Evolutionary conservation across 2,888 invertebrate species (phyloP).

Genomic region (Ormia ochracea): DNA sequence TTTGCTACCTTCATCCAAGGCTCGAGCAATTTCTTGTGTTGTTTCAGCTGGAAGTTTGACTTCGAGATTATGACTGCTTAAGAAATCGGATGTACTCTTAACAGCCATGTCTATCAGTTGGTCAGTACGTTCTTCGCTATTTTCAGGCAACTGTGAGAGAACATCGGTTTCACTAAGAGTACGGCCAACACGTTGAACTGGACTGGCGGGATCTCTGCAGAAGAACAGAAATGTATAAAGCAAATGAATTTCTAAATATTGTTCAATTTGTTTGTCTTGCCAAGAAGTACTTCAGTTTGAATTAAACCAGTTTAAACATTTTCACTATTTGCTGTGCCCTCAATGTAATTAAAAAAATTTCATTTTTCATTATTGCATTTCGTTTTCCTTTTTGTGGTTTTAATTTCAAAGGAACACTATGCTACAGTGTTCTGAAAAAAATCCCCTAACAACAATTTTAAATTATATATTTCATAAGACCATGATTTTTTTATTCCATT

Average conservation of each 20-base stretch:
- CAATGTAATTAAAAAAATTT: no score
- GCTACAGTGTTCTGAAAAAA: no score
- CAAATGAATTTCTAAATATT: background rate
- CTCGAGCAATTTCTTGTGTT: conserved; percentile 81
- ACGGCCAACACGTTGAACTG: conserved; percentile 74
- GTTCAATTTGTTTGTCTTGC: no score
- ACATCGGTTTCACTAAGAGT: conserved; percentile 78
- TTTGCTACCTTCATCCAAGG: conserved; percentile 85
- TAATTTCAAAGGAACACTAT: no score
- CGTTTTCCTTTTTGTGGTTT: no score
- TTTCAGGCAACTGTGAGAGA: conserved; percentile 78
- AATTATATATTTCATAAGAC: no score
- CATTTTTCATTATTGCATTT: no score
- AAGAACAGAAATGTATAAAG: background rate
- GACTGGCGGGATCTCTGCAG: conserved; percentile 74
- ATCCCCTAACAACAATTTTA: no score
- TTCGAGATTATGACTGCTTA: conserved; percentile 82
- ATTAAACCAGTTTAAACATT: no score
- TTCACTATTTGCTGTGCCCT: no score
- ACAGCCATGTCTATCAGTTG: conserved; percentile 79
- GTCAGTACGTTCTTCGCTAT: conserved; percentile 78
- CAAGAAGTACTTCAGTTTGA: no score
- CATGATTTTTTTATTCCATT: no score
- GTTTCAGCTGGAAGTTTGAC: conserved; percentile 84
- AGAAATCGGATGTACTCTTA: conserved; percentile 79